Evolutionary conservation across 2,888 invertebrate species (phyloP).

Genomic region (Hirtodrosophila confusa): DNA sequence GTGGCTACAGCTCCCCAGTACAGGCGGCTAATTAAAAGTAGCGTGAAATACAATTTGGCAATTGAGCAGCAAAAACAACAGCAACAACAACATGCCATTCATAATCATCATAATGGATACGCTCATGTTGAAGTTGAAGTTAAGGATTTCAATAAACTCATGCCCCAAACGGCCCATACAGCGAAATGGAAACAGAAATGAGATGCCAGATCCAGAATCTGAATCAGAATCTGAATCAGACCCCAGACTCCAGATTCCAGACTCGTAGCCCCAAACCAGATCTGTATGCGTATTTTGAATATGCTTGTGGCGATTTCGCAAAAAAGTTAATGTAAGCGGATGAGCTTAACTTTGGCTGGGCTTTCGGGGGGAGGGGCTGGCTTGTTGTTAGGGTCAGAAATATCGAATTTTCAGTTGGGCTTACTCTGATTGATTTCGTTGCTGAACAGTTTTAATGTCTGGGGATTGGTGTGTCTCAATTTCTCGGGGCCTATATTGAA

Average conservation of each 20-base stretch:
- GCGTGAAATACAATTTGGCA: slow-evolving; percentile 70
- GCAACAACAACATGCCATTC: slow-evolving; percentile 34
- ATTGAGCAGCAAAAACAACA: slow-evolving; percentile 17
- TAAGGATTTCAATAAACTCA: slow-evolving; percentile 44
- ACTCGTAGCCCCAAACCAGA: too few species aligned
- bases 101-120: slow-evolving; percentile 59
- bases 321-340: slow-evolving; percentile 54
- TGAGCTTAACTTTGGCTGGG: slow-evolving; percentile 32
- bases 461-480: slow-evolving; percentile 20
- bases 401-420: slow-evolving; percentile 25
- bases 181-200: slow-evolving; percentile 21
- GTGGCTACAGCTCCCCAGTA: too few species aligned
- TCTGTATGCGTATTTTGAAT: background rate
- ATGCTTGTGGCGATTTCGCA: slow-evolving; percentile 23
- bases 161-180: slow-evolving; percentile 4
- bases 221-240: too few species aligned
- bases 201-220: slow-evolving; percentile 13
- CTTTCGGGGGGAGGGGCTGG: too few species aligned
- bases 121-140: slow-evolving; percentile 51
- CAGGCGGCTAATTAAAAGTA: slow-evolving; percentile 71
- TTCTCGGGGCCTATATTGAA: slow-evolving; percentile 4
- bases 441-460: slow-evolving; percentile 23
- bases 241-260: too few species aligned
- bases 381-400: too few species aligned
- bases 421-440: slow-evolving; percentile 27